phyloP scores from a whole-genome alignment of 2,113 vertebrate species.

The Phalacrocorax brasilianus region DNA sequence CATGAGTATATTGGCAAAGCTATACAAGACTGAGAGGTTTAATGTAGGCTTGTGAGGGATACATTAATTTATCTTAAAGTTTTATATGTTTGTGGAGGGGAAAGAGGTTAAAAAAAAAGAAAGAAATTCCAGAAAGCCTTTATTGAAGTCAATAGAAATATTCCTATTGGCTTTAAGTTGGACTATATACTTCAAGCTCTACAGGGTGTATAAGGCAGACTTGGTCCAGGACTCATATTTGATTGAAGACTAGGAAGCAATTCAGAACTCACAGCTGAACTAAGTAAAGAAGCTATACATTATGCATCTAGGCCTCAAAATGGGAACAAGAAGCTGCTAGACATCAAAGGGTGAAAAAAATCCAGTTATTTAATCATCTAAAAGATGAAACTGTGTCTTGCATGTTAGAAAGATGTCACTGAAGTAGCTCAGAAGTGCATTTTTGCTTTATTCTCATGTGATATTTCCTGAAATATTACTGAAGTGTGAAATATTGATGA shows the following conservation, averaged over 20 bases:
- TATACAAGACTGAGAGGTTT: not conserved
- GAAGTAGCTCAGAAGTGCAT: not conserved
- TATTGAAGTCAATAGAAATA: not conserved
- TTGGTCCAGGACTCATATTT: not conserved
- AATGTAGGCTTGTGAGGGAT: not conserved
- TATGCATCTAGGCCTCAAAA: not conserved
- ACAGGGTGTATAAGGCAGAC: not conserved
- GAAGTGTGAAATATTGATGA: not conserved
- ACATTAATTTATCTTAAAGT: not conserved
- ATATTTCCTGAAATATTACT: conserved; percentile 23
- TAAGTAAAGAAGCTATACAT: not conserved
- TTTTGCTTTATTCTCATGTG: conserved; percentile 12
- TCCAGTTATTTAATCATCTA: not conserved
- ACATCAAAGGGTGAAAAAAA: not conserved
- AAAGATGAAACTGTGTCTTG: not conserved
- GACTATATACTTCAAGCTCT: not conserved
- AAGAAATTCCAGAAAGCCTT: not conserved
- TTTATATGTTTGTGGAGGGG: not conserved
- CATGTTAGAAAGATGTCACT: not conserved
- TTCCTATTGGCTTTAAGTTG: not conserved
- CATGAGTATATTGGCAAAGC: not conserved
- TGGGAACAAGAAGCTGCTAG: not conserved
- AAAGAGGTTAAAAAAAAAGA: not conserved
- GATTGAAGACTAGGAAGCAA: conserved; percentile 9
- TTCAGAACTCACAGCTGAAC: not conserved